Percentiles rank a stretch among this genome's conserved stretches.
Evolutionary conservation across 2,113 vertebrate species (phyloP).

Genomic region (Recurvirostra avosetta): DNA sequence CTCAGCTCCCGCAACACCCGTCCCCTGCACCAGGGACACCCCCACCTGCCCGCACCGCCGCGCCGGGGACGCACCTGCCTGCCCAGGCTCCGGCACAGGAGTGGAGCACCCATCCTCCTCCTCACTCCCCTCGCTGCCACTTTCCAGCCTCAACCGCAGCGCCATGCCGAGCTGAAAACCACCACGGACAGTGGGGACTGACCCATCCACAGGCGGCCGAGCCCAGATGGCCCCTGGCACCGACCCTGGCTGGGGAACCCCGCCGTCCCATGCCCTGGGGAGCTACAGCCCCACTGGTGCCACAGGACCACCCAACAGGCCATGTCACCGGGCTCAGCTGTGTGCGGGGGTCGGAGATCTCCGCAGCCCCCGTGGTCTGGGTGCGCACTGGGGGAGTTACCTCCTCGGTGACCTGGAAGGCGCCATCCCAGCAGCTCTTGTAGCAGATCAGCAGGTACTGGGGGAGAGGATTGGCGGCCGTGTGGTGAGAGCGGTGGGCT

Average conservation of each 20-base stretch:
- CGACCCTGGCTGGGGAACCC: fast-evolving
- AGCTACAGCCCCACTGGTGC: neutral
- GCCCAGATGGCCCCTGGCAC: neutral
- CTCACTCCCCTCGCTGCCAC: fast-evolving
- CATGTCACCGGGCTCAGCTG: fast-evolving
- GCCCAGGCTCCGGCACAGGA: fast-evolving
- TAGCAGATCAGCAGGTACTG: constrained; percentile 42
- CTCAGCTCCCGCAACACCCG: neutral
- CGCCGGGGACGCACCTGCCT: neutral
- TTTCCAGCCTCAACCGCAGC: neutral
- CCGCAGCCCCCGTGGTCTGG: fast-evolving
- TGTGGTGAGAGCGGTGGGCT: fast-evolving
- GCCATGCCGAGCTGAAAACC: neutral
- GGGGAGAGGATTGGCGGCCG: fast-evolving
- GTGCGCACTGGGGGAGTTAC: fast-evolving
- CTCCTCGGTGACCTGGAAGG: constrained; percentile 3
- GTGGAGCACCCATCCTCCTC: neutral
- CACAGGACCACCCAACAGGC: neutral
- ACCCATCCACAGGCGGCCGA: fast-evolving
- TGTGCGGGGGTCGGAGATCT: fast-evolving
- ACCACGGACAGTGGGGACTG: neutral
- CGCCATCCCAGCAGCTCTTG: constrained; percentile 4
- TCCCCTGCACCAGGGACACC: neutral
- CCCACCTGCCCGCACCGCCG: fast-evolving
- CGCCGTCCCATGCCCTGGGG: neutral